Evolutionary conservation across 2,797 vertebrate genomes (phyloP).

Genomic region (Selene dorsalis): DNA sequence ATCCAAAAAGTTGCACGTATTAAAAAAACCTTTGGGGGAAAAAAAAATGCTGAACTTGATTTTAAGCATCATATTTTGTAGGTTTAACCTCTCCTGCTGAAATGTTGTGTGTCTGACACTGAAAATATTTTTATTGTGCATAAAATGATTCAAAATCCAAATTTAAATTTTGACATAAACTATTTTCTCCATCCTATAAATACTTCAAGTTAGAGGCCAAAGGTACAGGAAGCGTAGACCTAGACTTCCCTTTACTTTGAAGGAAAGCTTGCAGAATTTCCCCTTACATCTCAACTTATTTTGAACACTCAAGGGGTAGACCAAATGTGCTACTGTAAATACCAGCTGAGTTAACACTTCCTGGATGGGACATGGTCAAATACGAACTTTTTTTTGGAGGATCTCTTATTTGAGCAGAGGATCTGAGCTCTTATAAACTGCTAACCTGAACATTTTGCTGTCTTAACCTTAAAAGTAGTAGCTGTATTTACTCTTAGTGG

Average conservation of each 20-base stretch:
- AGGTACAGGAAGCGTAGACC: too few relatives aligned
- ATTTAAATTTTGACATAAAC: not conserved
- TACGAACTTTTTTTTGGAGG: not conserved
- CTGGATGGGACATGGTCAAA: not conserved
- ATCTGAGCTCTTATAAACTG: not conserved
- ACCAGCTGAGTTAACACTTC: not conserved
- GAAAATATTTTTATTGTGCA: not conserved
- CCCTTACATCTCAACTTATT: not conserved
- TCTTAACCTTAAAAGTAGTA: not conserved
- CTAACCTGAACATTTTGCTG: not conserved
- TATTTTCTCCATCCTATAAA: not conserved
- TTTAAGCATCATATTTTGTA: not conserved
- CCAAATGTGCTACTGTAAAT: not conserved
- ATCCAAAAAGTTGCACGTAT: not conserved
- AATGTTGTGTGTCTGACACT: not conserved
- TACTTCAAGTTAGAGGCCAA: not conserved
- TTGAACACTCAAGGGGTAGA: not conserved
- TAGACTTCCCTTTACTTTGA: not conserved
- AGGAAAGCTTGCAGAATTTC: not conserved
- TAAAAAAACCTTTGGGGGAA: not conserved
- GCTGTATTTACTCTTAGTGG: not conserved
- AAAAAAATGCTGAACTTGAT: not conserved
- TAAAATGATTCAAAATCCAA: not conserved
- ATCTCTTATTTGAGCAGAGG: not conserved
- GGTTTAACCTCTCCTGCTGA: not conserved